Evolutionary conservation across 2,888 invertebrate species (phyloP).

Genomic region (Volucella inanis): DNA sequence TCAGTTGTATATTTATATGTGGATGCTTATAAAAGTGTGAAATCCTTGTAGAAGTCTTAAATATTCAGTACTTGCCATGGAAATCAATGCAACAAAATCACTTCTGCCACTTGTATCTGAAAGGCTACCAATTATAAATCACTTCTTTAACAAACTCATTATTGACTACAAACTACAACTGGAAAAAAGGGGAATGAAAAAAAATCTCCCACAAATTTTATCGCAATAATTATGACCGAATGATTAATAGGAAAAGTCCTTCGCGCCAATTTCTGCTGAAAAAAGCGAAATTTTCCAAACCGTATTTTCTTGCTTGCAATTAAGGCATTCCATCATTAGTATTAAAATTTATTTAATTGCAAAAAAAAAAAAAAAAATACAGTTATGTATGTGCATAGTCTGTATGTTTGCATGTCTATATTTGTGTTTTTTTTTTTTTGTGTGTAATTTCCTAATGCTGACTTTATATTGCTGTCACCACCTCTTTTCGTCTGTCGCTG

Average conservation of each 20-base stretch:
- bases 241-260: slow-evolving; percentile 44
- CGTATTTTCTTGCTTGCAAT: slow-evolving; percentile 35
- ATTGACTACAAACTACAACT: background rate
- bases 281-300: slow-evolving; percentile 31
- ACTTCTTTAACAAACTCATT: background rate
- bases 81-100: too few relatives aligned
- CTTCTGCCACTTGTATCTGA: too few relatives aligned
- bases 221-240: slow-evolving; percentile 37
- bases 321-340: slow-evolving; percentile 60
- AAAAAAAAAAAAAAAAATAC: slow-evolving; percentile 62
- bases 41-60: too few relatives aligned
- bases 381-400: background rate
- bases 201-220: slow-evolving; percentile 34
- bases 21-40: too few relatives aligned
- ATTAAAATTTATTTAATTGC: slow-evolving; percentile 66
- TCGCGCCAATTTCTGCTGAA: slow-evolving; percentile 35
- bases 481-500: background rate
- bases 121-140: too few relatives aligned
- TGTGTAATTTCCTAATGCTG: slow-evolving; percentile 2
- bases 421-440: too few relatives aligned
- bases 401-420: too few relatives aligned
- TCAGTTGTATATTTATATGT: too few relatives aligned
- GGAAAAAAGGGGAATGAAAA: slow-evolving; percentile 19
- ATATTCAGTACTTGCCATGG: too few relatives aligned
- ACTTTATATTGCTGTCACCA: slow-evolving; percentile 32